Conservation (phyloP, 2,888 invertebrate genomes). For the Drosophila nr. fundita region DNA sequence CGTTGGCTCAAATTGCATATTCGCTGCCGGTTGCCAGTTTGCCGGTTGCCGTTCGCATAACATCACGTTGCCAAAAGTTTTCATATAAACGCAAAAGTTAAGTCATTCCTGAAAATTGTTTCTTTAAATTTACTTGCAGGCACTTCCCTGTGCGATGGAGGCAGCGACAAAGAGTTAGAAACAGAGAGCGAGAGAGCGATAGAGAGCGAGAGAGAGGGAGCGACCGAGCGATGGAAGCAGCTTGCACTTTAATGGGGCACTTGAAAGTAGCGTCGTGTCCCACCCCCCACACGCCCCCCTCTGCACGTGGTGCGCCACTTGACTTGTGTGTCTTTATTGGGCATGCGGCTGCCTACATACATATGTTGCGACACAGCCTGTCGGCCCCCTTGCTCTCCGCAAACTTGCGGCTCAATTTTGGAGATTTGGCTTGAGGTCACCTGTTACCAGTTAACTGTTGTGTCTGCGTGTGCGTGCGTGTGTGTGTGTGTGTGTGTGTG, state of each 20-base stretch:
- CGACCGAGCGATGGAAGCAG: not conserved
- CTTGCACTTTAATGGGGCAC: conserved; percentile 9
- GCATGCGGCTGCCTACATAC: conserved; percentile 5
- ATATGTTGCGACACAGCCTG: not conserved
- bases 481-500: conserved; percentile 1
- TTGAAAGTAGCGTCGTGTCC: conserved; percentile 7
- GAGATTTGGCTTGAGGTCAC: conserved; percentile 43
- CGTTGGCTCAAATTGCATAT: conserved; percentile 49
- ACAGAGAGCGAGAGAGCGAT: not conserved
- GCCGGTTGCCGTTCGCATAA: conserved; percentile 59
- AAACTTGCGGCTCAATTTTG: conserved; percentile 14
- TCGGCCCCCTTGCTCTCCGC: not conserved
- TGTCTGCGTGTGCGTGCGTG: conserved; percentile 13
- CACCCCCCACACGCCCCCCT: not conserved
- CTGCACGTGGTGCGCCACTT: not conserved
- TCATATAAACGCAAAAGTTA: conserved; percentile 80
- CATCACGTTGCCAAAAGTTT: conserved; percentile 75
- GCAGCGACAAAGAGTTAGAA: not conserved
- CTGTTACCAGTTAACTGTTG: conserved; percentile 40
- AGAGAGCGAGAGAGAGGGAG: not conserved
- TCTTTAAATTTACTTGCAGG: conserved; percentile 76
- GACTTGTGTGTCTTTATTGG: conserved; percentile 8
- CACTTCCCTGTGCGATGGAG: conserved; percentile 46
- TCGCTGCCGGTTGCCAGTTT: conserved; percentile 9
- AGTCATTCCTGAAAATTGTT: conserved; percentile 79